Evolutionary conservation across 2,888 invertebrate species (phyloP).

Genomic region (Tillus elongatus): DNA sequence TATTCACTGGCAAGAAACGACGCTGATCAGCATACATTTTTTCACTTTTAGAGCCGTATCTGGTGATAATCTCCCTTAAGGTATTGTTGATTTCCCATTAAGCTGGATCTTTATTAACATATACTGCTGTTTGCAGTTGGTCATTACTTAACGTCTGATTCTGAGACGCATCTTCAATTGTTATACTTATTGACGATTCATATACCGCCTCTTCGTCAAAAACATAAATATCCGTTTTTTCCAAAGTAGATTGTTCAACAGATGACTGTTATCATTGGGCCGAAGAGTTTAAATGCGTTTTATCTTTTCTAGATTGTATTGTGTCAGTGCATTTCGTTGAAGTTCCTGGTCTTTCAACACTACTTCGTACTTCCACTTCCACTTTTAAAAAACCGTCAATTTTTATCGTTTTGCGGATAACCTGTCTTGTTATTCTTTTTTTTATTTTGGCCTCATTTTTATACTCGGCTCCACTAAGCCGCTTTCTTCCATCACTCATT

Average conservation of each 20-base stretch:
- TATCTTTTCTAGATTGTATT: slow-evolving; percentile 9
- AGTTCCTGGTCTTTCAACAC: slow-evolving; percentile 9
- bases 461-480: slow-evolving; percentile 15
- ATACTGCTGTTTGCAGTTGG: slow-evolving; percentile 8
- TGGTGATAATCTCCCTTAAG: slow-evolving; percentile 20
- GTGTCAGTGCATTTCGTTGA: slow-evolving; percentile 9
- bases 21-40: slow-evolving; percentile 13
- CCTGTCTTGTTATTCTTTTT: slow-evolving; percentile 10
- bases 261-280: slow-evolving; percentile 13
- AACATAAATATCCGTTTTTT: slow-evolving; percentile 18
- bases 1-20: slow-evolving; percentile 12
- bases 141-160: slow-evolving; percentile 7
- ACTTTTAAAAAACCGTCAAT: slow-evolving; percentile 14
- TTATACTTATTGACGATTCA: slow-evolving; percentile 15
- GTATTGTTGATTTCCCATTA: slow-evolving; percentile 20
- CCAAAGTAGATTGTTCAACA: slow-evolving; percentile 20
- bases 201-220: slow-evolving; percentile 17
- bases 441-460: slow-evolving; percentile 16
- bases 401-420: slow-evolving; percentile 13
- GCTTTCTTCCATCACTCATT: slow-evolving; percentile 15
- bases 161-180: too few relatives aligned
- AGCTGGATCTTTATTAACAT: slow-evolving; percentile 20
- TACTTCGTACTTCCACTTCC: slow-evolving; percentile 12
- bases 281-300: slow-evolving; percentile 7
- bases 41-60: slow-evolving; percentile 17